phyloP scores from a whole-genome alignment of 2,113 vertebrate genomes.

The Bos javanicus region DNA sequence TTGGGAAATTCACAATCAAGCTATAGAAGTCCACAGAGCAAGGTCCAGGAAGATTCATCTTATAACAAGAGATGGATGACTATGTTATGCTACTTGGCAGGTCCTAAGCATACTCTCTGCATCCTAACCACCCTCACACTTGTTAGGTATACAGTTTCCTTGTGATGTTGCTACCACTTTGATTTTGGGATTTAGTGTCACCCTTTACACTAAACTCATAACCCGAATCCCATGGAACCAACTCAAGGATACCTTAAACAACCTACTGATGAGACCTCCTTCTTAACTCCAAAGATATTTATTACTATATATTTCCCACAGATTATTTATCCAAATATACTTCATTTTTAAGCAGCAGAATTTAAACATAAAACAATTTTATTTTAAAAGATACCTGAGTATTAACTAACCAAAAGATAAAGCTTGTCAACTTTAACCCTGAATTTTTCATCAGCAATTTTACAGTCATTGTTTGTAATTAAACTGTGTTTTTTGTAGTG shows the following conservation, averaged over 20 bases:
- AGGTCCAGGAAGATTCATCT: background rate
- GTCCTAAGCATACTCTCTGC: background rate
- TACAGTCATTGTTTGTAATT: background rate
- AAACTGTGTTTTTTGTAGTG: background rate
- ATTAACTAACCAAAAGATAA: background rate
- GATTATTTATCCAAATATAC: background rate
- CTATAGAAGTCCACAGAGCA: background rate
- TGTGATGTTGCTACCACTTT: background rate
- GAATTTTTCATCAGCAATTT: background rate
- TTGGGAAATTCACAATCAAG: background rate
- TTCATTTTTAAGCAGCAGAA: background rate
- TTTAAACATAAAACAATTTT: background rate
- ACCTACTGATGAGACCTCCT: background rate
- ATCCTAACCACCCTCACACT: background rate
- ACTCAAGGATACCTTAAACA: background rate
- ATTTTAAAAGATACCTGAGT: background rate
- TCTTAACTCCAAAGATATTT: background rate
- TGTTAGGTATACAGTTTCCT: background rate
- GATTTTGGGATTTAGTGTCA: background rate
- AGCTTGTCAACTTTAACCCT: background rate
- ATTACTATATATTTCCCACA: background rate
- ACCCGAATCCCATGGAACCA: background rate
- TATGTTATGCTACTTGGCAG: background rate
- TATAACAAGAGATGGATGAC: background rate
- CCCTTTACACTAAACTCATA: background rate